Evolutionary conservation across 2,113 vertebrate species (phyloP), one percentile per base, ranked within the genome.

Genomic region (Microcebus griseorufus): DNA sequence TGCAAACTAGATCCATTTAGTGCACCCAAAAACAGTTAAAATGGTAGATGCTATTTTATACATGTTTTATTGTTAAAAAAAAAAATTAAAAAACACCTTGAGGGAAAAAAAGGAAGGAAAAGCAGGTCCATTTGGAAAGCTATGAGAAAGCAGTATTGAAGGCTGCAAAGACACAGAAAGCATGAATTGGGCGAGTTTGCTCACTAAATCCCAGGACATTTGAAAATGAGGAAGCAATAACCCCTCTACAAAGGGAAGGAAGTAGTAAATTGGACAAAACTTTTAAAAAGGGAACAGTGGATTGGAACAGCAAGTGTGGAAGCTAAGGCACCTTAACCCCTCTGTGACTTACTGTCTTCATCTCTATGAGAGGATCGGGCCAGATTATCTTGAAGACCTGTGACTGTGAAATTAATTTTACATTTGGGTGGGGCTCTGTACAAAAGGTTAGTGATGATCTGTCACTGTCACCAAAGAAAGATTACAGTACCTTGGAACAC

Each of bases 401-500:
- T 37, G 51, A n/a, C 14, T 13, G 16, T 11, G 53, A 69, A 53
- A 90, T 55, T 62, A 62, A 86, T 65, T 78, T 95, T 89, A 73
- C 34, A 69, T 73, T n/a, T 89, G 73, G 65, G 13, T 82, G 42
- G 53, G n/a, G 78, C 37, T 73, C 89, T 76, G 0, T 5, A 9
- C 32, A 81, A 25, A 90, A 81, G 29, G 51, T 79, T 69, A 81
- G 23, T 81, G 29, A 65, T n/a, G 29, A 37, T 25, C 37, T 60
- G 6, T 67, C 73, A 27, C 9, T 55, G 53, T 69, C 14, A 37
- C 72, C 32, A 3, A 81, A 84, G 51, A 83, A 65, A 82, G 73
- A 55, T 55, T 23, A 9, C 3, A 64, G 53, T 7, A 9, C 29
- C 9, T 27, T 22, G 1, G 27, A 53, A 22, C 0, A 0, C 37